These are phyloP conservation scores for Vulpes ferrilata DNA, from an alignment of 2,113 vertebrate species.

Conservation along the genomic window DNA sequence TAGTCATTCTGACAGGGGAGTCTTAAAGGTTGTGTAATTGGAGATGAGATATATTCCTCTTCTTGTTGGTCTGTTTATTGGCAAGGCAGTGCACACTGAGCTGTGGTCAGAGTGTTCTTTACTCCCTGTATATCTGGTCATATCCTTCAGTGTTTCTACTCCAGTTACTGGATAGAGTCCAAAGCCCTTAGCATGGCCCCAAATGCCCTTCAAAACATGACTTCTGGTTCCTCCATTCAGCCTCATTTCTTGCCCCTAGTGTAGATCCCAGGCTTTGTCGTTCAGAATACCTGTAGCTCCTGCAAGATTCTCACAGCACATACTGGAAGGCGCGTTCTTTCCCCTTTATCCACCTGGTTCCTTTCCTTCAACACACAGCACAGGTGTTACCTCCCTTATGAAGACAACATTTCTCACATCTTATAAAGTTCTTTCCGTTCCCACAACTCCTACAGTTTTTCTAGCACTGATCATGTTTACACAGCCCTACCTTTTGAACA, in stretches of 20 bases:
- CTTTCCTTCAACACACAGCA: neutral
- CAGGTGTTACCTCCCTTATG: neutral
- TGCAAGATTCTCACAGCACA: neutral
- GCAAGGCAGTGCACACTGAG: neutral
- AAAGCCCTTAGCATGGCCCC: neutral
- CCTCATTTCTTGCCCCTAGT: neutral
- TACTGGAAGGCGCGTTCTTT: neutral
- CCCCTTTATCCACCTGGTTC: accelerated
- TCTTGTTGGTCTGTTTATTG: neutral
- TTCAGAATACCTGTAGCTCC: neutral
- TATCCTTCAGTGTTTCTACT: neutral
- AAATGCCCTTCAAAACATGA: neutral
- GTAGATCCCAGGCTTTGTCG: neutral
- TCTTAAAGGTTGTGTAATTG: neutral
- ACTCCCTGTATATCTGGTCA: neutral
- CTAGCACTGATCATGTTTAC: neutral
- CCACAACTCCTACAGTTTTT: neutral
- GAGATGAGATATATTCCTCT: neutral
- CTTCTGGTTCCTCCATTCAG: neutral
- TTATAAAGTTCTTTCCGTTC: neutral
- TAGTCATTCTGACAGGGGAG: neutral
- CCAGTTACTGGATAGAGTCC: neutral
- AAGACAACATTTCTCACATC: neutral
- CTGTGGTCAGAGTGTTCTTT: neutral
- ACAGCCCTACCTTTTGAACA: neutral